Base-by-base conservation (phyloP, 2,888 invertebrate species). In the Andrena chrysosceles region DNA sequence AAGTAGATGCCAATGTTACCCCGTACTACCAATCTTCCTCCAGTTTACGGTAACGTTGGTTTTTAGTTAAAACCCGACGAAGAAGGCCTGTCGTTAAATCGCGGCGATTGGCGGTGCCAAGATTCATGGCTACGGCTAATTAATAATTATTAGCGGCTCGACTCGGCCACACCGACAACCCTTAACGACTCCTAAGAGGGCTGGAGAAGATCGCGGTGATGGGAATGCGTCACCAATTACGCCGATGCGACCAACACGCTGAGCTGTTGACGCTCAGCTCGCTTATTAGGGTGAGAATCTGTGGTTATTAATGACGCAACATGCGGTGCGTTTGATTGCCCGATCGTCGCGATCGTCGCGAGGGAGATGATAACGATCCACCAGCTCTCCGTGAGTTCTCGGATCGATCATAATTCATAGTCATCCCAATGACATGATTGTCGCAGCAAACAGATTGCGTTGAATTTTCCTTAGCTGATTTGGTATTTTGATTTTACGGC, bases 61-160 rank as follows among this genome's bases (percentile, higher is more conserved):
- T 52, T 67, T 67, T 52, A 49, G 49, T n/a, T n/a, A n/a, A n/a
- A n/a, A n/a, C n/a, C n/a, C n/a, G n/a, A n/a, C 10, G 10, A 20
- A n/a, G 10, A 26, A 1, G 13, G n/a, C 10, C n/a, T 29, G 29
- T n/a, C 49, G 49, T 67, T n/a, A 49, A 52, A 67, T 67, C 49
- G 66, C 48, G 26, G 31, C 31, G 20, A 59, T 60, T 13, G 63
- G 5, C 42, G 56, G 20, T 26, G 42, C 0, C 49, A 63, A 90
- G 89, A 91, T 92, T 91, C 91, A 91, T 89, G 87, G 86, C 81
- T 69, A 78, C 70, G 84, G 89, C 90, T 92, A 91, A 92, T 42
- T 42, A 42, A 42, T 42, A 42, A 42, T 92, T 92, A 92, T 90
- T 86, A 88, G 87, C 56, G 84, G 62, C 60, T 23, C 49, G 78